These are phyloP conservation scores for Heterotis niloticus DNA, from an alignment of 2,113 vertebrate species.

Conservation along the genomic window DNA sequence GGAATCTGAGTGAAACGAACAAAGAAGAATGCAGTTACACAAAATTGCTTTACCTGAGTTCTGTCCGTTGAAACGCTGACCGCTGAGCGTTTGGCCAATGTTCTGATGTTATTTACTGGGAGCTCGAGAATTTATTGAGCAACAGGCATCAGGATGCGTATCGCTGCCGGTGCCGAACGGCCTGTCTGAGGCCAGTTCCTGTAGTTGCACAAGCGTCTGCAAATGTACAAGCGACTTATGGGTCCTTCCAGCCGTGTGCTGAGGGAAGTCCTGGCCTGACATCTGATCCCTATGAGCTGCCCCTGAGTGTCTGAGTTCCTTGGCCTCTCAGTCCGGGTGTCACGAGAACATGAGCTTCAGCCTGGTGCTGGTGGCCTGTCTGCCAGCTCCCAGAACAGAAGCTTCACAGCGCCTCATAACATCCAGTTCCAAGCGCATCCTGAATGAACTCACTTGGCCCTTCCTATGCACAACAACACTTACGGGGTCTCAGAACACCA, in stretches of 20 bases:
- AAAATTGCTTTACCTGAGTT: not conserved
- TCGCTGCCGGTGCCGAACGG: not conserved
- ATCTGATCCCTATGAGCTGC: slow-evolving; percentile 33
- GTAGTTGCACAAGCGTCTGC: slow-evolving; percentile 32
- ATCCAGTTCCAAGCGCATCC: slow-evolving; percentile 3
- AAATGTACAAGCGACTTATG: slow-evolving; percentile 34
- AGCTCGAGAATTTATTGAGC: slow-evolving; percentile 3
- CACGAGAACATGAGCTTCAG: slow-evolving; percentile 13
- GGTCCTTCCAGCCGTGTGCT: not conserved
- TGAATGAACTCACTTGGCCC: not conserved
- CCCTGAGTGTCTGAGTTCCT: slow-evolving; percentile 36
- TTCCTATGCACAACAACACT: not conserved
- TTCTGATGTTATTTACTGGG: not conserved
- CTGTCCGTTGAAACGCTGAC: not conserved
- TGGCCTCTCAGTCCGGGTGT: slow-evolving; percentile 19
- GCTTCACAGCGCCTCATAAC: slow-evolving; percentile 16
- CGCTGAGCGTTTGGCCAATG: slow-evolving; percentile 13
- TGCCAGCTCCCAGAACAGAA: slow-evolving; percentile 26
- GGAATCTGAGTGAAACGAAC: slow-evolving; percentile 43
- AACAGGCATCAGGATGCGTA: not conserved
- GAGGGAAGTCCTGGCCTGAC: slow-evolving; percentile 22
- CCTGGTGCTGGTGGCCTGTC: slow-evolving; percentile 12
- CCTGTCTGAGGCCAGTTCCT: slow-evolving; percentile 26
- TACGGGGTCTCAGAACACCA: too few species aligned
- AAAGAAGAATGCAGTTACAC: slow-evolving; percentile 25